Evolutionary conservation across 2,888 invertebrate species (phyloP), one percentile per base, ranked within the genome.

Genomic region (Ophraella communa): DNA sequence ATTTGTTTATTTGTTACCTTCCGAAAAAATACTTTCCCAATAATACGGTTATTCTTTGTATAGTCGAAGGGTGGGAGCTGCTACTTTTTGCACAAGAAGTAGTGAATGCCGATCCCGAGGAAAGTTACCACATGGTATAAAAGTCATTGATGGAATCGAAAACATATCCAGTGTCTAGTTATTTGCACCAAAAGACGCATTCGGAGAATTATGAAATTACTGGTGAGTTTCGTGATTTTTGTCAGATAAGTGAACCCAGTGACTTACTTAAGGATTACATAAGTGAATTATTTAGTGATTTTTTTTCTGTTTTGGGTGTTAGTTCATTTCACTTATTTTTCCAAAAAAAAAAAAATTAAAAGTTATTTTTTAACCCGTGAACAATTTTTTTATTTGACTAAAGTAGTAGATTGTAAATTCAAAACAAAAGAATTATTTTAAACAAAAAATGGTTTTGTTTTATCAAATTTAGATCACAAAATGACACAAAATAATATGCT

Each of bases 51-150:
- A n/a, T n/a, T 10, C 11, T 39, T 39, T 7, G 49, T 49, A 49
- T 58, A 51, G 57, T 65, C 72, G 74, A 76, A 68, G 71, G 74
- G 74, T 71, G 67, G 72, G 72, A 77, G 74, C 75, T 78, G 76
- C 76, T 73, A 73, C 52, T 76, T 33, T 80, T 79, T 78, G 77
- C 78, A 77, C 76, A 78, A 73, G 76, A 75, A 74, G 82, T 77
- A 78, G 79, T 74, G 76, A 74, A 44, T 55, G 20, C 59, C 51
- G 27, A 47, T 57, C 79, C 81, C 82, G 83, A 84, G 85, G 85
- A 85, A 86, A 85, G 85, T 84, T 80, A 81, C 80, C 79, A 81
- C 80, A 74, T 72, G 81, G 84, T 86, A 86, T 86, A 86, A 84
- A 86, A 86, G 85, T 82, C 81, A 81, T 81, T 78, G 83, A 80